Conservation (phyloP, 1,140 invertebrate species). For the Gonioctena quinquepunctata region DNA sequence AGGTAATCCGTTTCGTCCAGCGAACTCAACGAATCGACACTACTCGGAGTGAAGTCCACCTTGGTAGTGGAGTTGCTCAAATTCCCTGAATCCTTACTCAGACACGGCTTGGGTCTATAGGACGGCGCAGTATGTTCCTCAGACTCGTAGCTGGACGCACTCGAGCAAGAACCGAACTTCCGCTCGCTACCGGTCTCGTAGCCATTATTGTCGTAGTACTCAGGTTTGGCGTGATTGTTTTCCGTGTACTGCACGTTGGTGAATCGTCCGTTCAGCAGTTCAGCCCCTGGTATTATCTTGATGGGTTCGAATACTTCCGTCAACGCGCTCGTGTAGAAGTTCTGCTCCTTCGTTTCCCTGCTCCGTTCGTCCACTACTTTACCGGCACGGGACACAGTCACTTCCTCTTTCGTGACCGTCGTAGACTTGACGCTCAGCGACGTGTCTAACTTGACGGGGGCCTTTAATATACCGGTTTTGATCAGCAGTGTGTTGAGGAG, state of each 20-base stretch:
- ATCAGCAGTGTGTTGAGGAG: conserved; percentile 73
- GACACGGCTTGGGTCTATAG: conserved; percentile 35
- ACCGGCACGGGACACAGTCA: conserved; percentile 71
- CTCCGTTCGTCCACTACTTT: conserved; percentile 72
- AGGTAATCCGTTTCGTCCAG: conserved; percentile 53
- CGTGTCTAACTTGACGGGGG: conserved; percentile 74
- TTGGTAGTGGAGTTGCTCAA: conserved; percentile 49
- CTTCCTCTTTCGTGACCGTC: conserved; percentile 73
- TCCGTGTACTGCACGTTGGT: conserved; percentile 32
- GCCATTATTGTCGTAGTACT: conserved; percentile 31
- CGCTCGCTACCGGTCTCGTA: conserved; percentile 37
- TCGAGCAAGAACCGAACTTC: conserved; percentile 52
- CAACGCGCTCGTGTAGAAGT: conserved; percentile 70
- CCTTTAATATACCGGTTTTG: conserved; percentile 68
- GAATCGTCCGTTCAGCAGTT: conserved; percentile 47
- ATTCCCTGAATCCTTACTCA: conserved; percentile 53
- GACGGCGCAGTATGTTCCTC: conserved; percentile 32
- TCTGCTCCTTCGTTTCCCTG: conserved; percentile 74
- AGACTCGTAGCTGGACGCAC: conserved; percentile 53
- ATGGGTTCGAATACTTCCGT: conserved; percentile 73
- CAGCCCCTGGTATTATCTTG: conserved; percentile 57
- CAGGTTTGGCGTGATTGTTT: conserved; percentile 31
- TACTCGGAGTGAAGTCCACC: conserved; percentile 50
- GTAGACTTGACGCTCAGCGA: conserved; percentile 74
- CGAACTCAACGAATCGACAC: conserved; percentile 52